Conservation (phyloP, 1,140 invertebrate genomes). For the Orchesella cincta region DNA sequence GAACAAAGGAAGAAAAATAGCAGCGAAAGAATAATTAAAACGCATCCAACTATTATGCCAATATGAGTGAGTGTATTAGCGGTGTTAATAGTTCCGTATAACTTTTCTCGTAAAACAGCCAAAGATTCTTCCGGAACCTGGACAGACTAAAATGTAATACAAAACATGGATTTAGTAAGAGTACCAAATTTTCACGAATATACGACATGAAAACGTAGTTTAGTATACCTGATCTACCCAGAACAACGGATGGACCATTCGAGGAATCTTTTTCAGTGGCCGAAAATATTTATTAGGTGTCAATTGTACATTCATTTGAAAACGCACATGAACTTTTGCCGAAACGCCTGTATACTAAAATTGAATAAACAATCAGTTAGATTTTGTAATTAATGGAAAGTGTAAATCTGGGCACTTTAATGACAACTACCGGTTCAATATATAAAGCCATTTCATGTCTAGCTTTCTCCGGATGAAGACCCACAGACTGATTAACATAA, state of each 20-base stretch:
- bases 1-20: constrained; percentile 18
- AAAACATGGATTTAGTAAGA: neutral
- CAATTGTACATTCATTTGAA: constrained; percentile 40
- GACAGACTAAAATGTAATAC: neutral
- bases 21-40: neutral
- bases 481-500: constrained; percentile 5
- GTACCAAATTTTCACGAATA: neutral
- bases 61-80: neutral
- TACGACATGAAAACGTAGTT: neutral
- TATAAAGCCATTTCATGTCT: constrained; percentile 38
- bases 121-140: neutral
- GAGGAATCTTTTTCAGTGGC: constrained; percentile 32
- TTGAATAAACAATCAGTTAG: neutral
- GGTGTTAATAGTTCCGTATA: neutral
- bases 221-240: constrained; percentile 36
- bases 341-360: neutral
- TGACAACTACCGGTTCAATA: constrained; percentile 35
- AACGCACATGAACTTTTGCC: neutral
- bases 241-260: constrained; percentile 28
- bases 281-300: constrained; percentile 26
- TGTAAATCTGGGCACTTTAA: no score
- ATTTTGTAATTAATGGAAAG: neutral
- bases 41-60: neutral
- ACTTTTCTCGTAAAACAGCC: neutral
- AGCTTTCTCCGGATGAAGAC: constrained; percentile 34